phyloP scores from a whole-genome alignment of 2,113 vertebrate species.

The Neotoma lepida region DNA sequence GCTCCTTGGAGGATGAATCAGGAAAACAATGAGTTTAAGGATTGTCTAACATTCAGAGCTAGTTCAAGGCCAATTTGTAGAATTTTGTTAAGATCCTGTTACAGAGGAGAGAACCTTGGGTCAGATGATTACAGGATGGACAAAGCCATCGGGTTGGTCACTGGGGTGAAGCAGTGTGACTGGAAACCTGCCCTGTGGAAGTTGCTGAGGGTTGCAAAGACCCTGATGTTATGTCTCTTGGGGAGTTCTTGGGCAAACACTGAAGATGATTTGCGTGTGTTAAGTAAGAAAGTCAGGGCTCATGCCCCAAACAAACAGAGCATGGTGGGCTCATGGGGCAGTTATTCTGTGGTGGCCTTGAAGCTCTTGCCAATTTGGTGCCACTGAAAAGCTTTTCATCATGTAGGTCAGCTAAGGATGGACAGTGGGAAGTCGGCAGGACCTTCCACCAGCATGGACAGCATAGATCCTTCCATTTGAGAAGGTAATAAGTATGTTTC shows the following conservation, averaged over 20 bases:
- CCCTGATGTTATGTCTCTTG: no score
- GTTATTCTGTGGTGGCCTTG: not conserved
- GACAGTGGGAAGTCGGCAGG: not conserved
- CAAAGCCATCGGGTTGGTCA: not conserved
- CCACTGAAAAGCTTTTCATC: not conserved
- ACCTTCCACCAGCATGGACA: not conserved
- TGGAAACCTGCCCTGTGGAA: not conserved
- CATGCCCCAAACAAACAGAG: no score
- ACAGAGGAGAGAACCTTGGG: not conserved
- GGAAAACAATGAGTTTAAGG: not conserved
- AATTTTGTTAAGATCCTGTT: not conserved
- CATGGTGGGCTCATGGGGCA: not conserved
- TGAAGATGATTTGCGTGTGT: not conserved
- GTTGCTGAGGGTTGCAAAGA: not conserved
- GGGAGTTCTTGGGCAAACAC: not conserved
- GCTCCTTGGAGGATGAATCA: not conserved
- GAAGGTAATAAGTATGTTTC: not conserved
- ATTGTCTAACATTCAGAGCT: not conserved
- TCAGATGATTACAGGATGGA: not conserved
- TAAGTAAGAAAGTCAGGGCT: not conserved
- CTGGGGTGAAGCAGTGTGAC: not conserved
- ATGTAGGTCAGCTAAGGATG: not conserved
- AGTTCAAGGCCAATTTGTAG: not conserved
- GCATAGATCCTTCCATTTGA: not conserved
- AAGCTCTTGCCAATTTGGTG: not conserved